Evolutionary conservation across 92 coral and sea anemone species (phyloP).

Genomic region (Palythoa caribaeorum): DNA sequence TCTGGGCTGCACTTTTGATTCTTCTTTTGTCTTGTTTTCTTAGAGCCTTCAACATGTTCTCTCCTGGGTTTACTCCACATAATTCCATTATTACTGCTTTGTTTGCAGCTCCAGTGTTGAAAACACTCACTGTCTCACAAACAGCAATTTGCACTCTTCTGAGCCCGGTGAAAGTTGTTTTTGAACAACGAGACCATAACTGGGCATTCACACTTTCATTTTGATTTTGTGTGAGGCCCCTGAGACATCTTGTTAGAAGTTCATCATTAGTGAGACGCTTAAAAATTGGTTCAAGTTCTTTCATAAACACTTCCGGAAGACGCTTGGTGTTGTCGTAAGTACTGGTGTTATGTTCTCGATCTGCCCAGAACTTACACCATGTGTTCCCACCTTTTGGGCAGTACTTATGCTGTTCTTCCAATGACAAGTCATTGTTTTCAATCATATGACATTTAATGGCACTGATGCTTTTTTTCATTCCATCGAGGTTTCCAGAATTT

Average conservation of each 20-base stretch:
- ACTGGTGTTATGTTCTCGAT: slow-evolving; percentile 43
- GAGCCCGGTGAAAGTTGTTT: slow-evolving; percentile 12
- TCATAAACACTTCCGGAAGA: slow-evolving; percentile 58
- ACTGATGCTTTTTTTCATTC: slow-evolving; percentile 42
- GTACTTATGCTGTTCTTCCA: slow-evolving; percentile 60
- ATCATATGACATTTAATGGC: slow-evolving; percentile 60
- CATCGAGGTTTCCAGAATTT: slow-evolving; percentile 45
- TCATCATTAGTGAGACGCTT: slow-evolving; percentile 46
- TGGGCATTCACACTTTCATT: slow-evolving; percentile 31
- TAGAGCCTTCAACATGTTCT: slow-evolving; percentile 55
- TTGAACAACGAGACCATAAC: slow-evolving; percentile 44
- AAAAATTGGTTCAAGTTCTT: slow-evolving; percentile 63
- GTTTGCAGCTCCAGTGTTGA: slow-evolving; percentile 74
- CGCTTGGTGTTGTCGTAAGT: slow-evolving; percentile 54
- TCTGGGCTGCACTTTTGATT: not conserved
- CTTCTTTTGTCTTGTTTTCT: slow-evolving; percentile 51
- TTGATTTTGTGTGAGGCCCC: slow-evolving; percentile 57
- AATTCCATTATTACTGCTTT: slow-evolving; percentile 60
- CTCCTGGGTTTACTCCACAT: slow-evolving; percentile 45
- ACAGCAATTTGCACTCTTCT: slow-evolving; percentile 42
- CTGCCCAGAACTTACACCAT: slow-evolving; percentile 73
- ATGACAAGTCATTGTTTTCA: slow-evolving; percentile 23
- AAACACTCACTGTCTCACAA: slow-evolving; percentile 67
- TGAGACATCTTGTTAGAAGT: slow-evolving; percentile 61
- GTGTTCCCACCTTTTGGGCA: slow-evolving; percentile 60